Base-by-base conservation (phyloP, 2,113 vertebrate genomes). In the Pseudopodoces humilis region DNA sequence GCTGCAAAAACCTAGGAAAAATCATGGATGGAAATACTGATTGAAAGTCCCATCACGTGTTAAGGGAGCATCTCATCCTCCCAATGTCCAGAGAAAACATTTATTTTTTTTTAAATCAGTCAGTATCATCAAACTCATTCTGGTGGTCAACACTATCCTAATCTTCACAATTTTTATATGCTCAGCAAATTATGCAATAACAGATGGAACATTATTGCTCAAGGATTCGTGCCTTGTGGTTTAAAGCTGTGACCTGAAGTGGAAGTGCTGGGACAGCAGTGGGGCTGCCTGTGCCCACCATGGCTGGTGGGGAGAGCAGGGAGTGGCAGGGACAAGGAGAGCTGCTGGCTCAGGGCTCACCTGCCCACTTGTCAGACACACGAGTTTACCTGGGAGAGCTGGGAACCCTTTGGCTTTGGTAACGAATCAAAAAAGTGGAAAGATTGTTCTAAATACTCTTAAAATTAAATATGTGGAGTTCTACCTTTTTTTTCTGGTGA, bases 1-100 rank as follows among this genome's bases (percentile, higher is more conserved):
- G 21, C 24, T 83, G 63, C 74, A 63, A 85, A 95, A 90, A 28
- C 13, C 43, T 59, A 77, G 22, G 30, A 80, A 85, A 91, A 84
- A 70, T 14, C 33, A 67, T 43, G 43, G 43, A 43, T 43, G 52
- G 27, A 70, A 75, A 63, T 65, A 53, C 19, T 56, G 74, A 31
- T 3, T 76, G 58, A 76, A 68, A 92, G 53, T 37, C 58, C 47
- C 10, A 47, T 65, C 11, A 62, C 53, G 44, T 44, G 10, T 62
- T 81, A 80, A 80, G 46, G 35, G 25, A 77, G 12, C 16, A 59
- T 68, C 24, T 94, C 3, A 23, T 64, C 49, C 17, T 71, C 49
- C 16, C 35, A 68, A 12, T 17, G 12, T 30, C 44, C 21, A 50
- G 13, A 9, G 41, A 67, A 86, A 76, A 22, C 8, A 18, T 74